Evolutionary conservation across 2,797 vertebrate species (phyloP).

Genomic region (Coendou prehensilis): DNA sequence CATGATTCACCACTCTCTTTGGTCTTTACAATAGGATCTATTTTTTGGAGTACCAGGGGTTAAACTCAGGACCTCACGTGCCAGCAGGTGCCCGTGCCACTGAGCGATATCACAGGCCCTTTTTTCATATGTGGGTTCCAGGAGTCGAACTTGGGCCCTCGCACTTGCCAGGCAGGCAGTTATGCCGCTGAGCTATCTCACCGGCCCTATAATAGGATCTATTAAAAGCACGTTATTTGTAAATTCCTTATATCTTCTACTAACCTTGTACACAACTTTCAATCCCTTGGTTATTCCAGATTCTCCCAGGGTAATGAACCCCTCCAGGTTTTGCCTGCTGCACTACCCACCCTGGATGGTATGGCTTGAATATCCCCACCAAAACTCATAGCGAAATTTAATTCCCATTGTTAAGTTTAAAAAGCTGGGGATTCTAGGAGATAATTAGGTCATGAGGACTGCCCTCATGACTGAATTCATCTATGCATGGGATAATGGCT

Average conservation of each 20-base stretch:
- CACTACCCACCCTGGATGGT: neutral
- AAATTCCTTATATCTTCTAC: neutral
- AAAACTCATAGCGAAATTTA: neutral
- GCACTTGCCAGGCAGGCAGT: too few species aligned
- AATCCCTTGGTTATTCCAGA: neutral
- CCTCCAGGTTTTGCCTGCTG: neutral
- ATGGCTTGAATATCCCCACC: neutral
- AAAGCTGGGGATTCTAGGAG: neutral
- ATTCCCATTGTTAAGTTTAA: neutral
- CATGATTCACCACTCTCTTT: neutral
- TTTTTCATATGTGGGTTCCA: too few species aligned
- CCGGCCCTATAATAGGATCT: neutral
- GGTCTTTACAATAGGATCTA: neutral
- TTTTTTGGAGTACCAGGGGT: too few species aligned
- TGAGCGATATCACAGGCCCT: too few species aligned
- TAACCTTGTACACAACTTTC: neutral
- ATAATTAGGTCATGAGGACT: neutral
- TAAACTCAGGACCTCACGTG: too few species aligned
- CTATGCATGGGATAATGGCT: neutral
- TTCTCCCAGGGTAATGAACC: neutral
- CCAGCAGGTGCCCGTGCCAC: too few species aligned
- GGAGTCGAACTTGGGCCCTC: too few species aligned
- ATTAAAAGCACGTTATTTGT: neutral
- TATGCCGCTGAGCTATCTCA: too few species aligned
- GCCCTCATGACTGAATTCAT: neutral